Base-by-base conservation (phyloP, 2,113 vertebrate species). In the Syngnathus typhle region DNA sequence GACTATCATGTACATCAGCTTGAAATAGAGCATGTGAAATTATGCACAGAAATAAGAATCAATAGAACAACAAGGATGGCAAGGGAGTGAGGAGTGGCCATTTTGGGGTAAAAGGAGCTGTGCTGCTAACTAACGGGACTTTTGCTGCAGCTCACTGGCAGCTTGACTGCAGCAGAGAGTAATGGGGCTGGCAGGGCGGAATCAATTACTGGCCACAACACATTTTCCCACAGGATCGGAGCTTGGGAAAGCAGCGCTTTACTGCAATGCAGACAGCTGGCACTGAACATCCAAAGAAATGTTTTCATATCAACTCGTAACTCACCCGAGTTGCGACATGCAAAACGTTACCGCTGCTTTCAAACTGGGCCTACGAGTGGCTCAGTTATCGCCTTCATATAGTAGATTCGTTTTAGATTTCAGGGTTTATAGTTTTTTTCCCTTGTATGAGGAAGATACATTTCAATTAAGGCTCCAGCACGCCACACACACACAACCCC, bases 181-280 rank as follows among this genome's bases (percentile, higher is more conserved):
- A 94, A 96, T 95, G 95, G 94, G 94, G 93, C 94, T 97, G 95
- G 96, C 94, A 94, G 95, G 92, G 94, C 95, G 95, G 95, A 98
- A 96, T 99, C 96, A 98, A 97, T 99, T 98, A 98, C 92, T 94
- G 92, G 95, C 95, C 94, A 94, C 90, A 93, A 94, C 93, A 93
- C 92, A 98, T 94, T 98, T 98, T 99, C 96, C 94, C 96, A 99
- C 96, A 98, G 94, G 94, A 62, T 94, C 91, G 85, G 88, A 92
- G 92, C 94, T 95, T 95, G 94, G 94, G 94, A 96, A 96, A 92
- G 92, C 92, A 91, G 88, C 89, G 90, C 91, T 87, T 91, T 91
- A 90, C 87, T 80, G 80, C 80, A 81, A 86, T 74, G 74, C 84
- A 89, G 90, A 89, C 90, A 97, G 94, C 95, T 96, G 95, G 95